Base-by-base conservation (phyloP, 2,888 invertebrate genomes). In the Drosophila affinis region DNA sequence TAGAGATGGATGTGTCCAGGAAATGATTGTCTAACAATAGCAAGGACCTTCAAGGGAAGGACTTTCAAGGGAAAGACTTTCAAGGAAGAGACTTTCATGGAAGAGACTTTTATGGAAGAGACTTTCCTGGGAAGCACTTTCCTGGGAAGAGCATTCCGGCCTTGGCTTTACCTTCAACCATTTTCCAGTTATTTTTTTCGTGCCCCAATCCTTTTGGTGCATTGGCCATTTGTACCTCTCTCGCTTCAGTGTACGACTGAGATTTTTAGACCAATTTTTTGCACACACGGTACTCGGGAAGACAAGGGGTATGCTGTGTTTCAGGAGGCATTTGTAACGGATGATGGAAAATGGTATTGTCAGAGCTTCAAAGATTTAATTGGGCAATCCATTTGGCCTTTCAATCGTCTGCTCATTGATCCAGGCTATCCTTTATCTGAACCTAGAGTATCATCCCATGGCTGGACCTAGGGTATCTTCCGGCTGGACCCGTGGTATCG, bases 191-290 rank as follows among this genome's bases (percentile, higher is more conserved):
- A 4, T 18, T 14, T 21, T 21, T 51, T 27, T 27, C 27, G 10
- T 29, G 39, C 49, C 45, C 17, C 27, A n/a, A 39, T 29, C 21
- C 9, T n/a, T 12, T 49, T 60, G 12, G 51, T 60, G 59, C 52
- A 27, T 32, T 60, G 29, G 45, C 44, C 29, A 54, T 54, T 54
- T 39, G 53, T 52, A 52, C 48, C 48, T 48, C 21, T 24, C 21
- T 48, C 29, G 21, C 21, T 21, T 3, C 24, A 51, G 51, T 9
- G 53, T 9, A 51, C 17, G 27, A 45, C 51, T 52, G 34, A 24
- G 59, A 59, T 59, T 59, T 59, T 59, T 39, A 14, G 51, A 45
- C 18, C 18, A 48, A 21, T 57, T 48, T 57, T 27, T 54, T n/a
- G 39, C 14, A 14, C 12, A 14, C 14, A 14, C 7, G 34, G 34